Evolutionary conservation across 2,888 invertebrate species (phyloP), one percentile per base, ranked within the genome.

Genomic region (Pachycephus smyrnensis): DNA sequence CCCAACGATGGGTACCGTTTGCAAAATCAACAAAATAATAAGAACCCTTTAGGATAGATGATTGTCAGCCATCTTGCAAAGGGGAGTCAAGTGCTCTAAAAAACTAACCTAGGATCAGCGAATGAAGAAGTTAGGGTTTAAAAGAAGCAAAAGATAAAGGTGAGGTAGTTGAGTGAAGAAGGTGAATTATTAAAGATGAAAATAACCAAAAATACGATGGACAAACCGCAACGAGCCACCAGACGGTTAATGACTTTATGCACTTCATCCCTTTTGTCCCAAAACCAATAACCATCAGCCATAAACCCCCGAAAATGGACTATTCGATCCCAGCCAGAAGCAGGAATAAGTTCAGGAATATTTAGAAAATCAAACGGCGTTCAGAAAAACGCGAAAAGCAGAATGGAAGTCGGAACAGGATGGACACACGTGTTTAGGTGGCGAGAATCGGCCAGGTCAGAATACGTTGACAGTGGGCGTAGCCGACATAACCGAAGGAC

Each of bases 231-330:
- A 88, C 86, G 84, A 88, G 86, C 85, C 86, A 84, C 86, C 85
- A 86, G 87, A 84, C 86, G 86, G 86, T 89, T 89, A 89, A 90
- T 89, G 88, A 86, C 88, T 89, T 86, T 89, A 88, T 88, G 88
- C 87, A 86, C 84, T 86, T 86, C 82, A 82, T 82, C 84, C 85
- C 84, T 81, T 77, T 82, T 80, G 82, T 80, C 82, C 83, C 78
- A 23, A 23, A 15, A 55, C 55, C 55, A 40, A 40, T 40, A 40
- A 15, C 15, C 40, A 40, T 40, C 15, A 1, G 40, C 15, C 40
- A 15, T 40, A 15, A 40, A 40, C 40, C 40, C 40, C 6, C 15
- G 40, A 4, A 4, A 15, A 40, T 15, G 15, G 6, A 6, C 15
- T 6, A 40, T 15, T 40, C 40, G 6, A 40, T 40, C 40, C 40